Evolutionary conservation across 2,888 invertebrate genomes (phyloP).

Genomic region (Hyles lineata): DNA sequence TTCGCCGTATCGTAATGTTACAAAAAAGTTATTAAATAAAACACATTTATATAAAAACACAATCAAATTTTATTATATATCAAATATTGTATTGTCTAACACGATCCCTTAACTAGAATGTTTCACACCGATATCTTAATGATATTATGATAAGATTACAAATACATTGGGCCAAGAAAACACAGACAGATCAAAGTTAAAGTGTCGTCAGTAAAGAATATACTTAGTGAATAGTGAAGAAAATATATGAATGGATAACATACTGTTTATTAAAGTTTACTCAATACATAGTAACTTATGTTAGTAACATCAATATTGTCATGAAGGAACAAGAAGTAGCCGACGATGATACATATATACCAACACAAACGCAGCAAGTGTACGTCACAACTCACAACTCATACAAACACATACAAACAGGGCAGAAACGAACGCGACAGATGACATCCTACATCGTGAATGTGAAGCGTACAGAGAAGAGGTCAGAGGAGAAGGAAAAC

Average conservation of each 20-base stretch:
- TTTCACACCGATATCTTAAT: conserved; percentile 82
- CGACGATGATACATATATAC: conserved; percentile 47
- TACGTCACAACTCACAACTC: conserved; percentile 23
- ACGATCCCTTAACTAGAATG: conserved; percentile 84
- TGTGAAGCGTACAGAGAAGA: conserved; percentile 40
- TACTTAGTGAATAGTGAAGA: conserved; percentile 39
- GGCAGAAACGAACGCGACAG: conserved; percentile 16
- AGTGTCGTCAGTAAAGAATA: conserved; percentile 33
- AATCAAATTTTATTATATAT: conserved; percentile 85
- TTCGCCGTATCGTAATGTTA: too few relatives aligned
- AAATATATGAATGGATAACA: conserved; percentile 28
- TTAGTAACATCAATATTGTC: conserved; percentile 60
- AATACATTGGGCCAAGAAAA: conserved; percentile 68
- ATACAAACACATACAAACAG: conserved; percentile 31
- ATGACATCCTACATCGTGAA: conserved; percentile 12
- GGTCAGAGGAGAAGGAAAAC: conserved; percentile 47
- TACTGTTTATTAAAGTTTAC: conserved; percentile 32
- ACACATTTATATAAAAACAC: conserved; percentile 74
- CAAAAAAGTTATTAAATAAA: conserved; percentile 53
- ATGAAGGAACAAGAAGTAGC: conserved; percentile 78
- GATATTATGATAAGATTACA: conserved; percentile 75
- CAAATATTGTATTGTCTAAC: conserved; percentile 86
- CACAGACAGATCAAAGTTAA: conserved; percentile 54
- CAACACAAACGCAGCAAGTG: conserved; percentile 34
- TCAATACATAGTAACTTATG: conserved; percentile 30